These are phyloP conservation scores for Pangasius sanitwongsei DNA, from an alignment of 2,797 vertebrate species.

Conservation along the genomic window DNA sequence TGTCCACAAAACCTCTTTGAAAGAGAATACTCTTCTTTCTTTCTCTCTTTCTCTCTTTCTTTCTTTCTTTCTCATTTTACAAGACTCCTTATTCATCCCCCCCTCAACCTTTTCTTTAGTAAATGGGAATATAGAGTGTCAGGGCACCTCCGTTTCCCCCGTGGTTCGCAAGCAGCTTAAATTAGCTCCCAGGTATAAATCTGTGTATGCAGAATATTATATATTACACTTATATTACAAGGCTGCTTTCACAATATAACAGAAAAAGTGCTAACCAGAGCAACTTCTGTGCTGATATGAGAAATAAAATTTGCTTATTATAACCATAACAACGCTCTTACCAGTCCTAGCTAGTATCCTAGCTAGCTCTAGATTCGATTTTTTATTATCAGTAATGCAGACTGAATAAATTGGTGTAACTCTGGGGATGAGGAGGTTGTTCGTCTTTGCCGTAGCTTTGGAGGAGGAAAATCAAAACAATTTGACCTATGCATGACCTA, in stretches of 20 bases:
- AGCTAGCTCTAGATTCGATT: neutral
- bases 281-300: neutral
- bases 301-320: neutral
- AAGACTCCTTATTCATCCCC: conserved; percentile 25
- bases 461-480: neutral
- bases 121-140: conserved; percentile 1
- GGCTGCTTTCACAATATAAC: neutral
- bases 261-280: neutral
- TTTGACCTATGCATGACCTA: neutral
- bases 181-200: neutral
- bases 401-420: neutral
- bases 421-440: neutral
- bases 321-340: neutral
- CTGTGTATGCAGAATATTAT: neutral
- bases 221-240: neutral
- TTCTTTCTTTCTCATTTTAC: conserved; percentile 4
- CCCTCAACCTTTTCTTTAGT: conserved; percentile 33
- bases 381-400: neutral
- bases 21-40: neutral
- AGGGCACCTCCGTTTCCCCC: neutral
- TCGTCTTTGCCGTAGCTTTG: neutral
- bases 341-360: neutral
- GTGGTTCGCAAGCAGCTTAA: neutral
- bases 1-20: conserved; percentile 14
- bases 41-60: neutral